Evolutionary conservation across 1,140 invertebrate species (phyloP).

Genomic region (Acromyrmex charruanus): DNA sequence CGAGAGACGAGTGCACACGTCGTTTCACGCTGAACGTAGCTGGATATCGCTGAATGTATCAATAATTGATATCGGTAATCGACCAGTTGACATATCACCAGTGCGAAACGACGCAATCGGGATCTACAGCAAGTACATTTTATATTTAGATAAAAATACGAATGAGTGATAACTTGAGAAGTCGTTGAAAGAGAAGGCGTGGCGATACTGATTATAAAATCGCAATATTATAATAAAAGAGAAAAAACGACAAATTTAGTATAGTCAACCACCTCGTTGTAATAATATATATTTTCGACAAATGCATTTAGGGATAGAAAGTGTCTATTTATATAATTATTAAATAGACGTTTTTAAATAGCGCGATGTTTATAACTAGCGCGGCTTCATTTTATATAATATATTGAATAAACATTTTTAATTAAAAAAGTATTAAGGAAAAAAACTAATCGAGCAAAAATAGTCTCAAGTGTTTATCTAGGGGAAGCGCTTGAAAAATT

Average conservation of each 20-base stretch:
- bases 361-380: too few species aligned
- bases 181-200: background rate
- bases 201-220: constrained; percentile 59
- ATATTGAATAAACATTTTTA: background rate
- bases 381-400: too few species aligned
- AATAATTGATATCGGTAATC: constrained; percentile 64
- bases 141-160: constrained; percentile 62
- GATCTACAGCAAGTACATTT: constrained; percentile 11
- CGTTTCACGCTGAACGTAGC: constrained; percentile 49
- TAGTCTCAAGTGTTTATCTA: constrained; percentile 1
- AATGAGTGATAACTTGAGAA: constrained; percentile 20
- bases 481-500: background rate
- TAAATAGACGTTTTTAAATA: background rate
- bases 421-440: background rate
- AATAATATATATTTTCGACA: background rate
- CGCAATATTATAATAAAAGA: constrained; percentile 46
- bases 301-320: background rate
- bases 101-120: background rate
- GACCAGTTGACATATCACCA: constrained; percentile 54
- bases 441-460: constrained; percentile 6
- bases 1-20: constrained; percentile 42
- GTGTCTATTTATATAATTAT: background rate
- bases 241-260: background rate
- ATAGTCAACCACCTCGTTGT: too few species aligned
- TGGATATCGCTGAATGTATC: constrained; percentile 51